Evolutionary conservation across 2,113 vertebrate genomes (phyloP), one percentile per base, ranked within the genome.

Genomic region (Trichechus manatus): DNA sequence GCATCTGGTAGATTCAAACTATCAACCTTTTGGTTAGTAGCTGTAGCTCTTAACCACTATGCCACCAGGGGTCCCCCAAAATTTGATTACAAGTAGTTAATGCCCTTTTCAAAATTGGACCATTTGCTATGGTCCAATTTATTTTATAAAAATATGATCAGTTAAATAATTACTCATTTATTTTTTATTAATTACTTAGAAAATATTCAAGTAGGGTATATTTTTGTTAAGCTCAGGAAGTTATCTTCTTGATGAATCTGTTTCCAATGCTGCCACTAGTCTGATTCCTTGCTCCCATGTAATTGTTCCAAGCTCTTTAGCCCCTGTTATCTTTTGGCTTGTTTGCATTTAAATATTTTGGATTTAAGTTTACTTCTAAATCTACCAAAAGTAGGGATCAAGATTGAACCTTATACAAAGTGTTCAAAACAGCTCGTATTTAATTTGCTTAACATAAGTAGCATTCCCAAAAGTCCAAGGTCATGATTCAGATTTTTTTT

Each of bases 361-460:
- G 29, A 39, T 84, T 87, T 91, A 77, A 36, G 25, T 89, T 91
- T 95, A 70, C 23, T 83, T 89, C 25, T 91, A 92, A 89, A 75
- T 72, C 22, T 89, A 20, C 63, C 84, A 77, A 94, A 86, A 88
- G 15, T 83, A 96, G 75, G 77, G 7, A 83, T 15, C 5, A 11
- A 88, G 8, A 91, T 80, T 83, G 74, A 93, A 56, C 86, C 42
- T 72, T 96, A 64, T 22, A 88, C 80, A 64, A 70, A 84, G 47
- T 66, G 29, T 6, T 20, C 42, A 74, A 87, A 88, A 59, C 8
- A 80, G 17, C 63, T 92, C 87, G 36, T 84, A 17, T 47, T 78
- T 89, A 82, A 95, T 95, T 95, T 94, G 50, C 59, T 93, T 78
- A 96, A 93, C 44, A 20, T 88, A 94, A 91, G 50, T 81, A 89